phyloP scores from a whole-genome alignment of 2,888 invertebrate species.

The Odontocolon sp. region DNA sequence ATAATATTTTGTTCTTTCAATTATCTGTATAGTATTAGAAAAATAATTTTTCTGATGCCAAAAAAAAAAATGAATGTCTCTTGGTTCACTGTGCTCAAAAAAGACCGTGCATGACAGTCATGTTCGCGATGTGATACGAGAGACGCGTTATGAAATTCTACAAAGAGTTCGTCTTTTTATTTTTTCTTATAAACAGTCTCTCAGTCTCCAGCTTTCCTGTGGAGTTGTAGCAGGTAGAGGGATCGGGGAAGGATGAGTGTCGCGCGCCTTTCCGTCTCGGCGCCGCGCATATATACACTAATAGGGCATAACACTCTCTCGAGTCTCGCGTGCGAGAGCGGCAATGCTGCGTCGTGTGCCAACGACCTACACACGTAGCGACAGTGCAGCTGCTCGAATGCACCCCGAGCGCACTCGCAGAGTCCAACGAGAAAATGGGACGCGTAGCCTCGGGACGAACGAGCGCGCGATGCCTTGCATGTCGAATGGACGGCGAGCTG shows the following conservation, averaged over 20 bases:
- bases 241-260: neutral
- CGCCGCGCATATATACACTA: slow-evolving; percentile 37
- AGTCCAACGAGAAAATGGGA: slow-evolving; percentile 41
- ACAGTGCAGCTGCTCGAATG: slow-evolving; percentile 33
- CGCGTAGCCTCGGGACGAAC: slow-evolving; percentile 35
- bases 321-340: no score
- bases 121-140: no score
- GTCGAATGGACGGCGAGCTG: slow-evolving; percentile 44
- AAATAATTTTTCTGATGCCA: no score
- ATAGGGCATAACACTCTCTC: slow-evolving; percentile 51
- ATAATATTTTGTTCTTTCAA: neutral
- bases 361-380: slow-evolving; percentile 39
- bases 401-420: neutral
- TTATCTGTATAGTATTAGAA: no score
- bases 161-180: no score
- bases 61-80: no score
- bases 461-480: slow-evolving; percentile 33
- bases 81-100: no score
- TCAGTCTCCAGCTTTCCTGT: neutral
- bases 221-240: neutral
- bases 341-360: slow-evolving; percentile 42
- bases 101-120: no score
- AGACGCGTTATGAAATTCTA: no score
- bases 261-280: slow-evolving; percentile 47
- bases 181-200: slow-evolving; percentile 12